A percentile compares a stretch with the other conserved stretches of the same genome.
phyloP scores from a whole-genome alignment of 2,113 vertebrate species.

The Puntigrus tetrazona region DNA sequence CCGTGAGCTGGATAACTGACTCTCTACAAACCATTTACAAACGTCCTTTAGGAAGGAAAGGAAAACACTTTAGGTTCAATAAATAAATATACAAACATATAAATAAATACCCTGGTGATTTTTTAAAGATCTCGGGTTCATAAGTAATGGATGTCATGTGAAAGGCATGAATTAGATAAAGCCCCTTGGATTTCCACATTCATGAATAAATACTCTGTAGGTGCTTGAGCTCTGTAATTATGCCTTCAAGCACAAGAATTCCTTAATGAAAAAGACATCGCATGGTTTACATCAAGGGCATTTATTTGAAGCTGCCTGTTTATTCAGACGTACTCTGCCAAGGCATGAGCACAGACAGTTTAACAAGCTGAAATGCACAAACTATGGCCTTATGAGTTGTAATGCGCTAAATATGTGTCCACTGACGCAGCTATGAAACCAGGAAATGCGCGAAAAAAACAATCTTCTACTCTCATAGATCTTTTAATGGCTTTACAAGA shows the following conservation, averaged over 20 bases:
- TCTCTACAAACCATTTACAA: not conserved
- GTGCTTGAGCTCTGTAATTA: slow-evolving; percentile 18
- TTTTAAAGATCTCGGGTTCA: not conserved
- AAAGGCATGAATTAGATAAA: not conserved
- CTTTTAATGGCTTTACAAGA: not conserved
- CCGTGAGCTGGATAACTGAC: not conserved
- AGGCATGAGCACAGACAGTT: not conserved
- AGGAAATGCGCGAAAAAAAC: not conserved
- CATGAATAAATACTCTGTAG: slow-evolving; percentile 20
- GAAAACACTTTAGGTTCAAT: not conserved
- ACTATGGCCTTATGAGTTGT: not conserved
- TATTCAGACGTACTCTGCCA: not conserved
- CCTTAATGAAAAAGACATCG: slow-evolving; percentile 10
- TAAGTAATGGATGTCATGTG: not conserved
- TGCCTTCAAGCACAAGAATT: slow-evolving; percentile 27
- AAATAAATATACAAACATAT: slow-evolving; percentile 1
- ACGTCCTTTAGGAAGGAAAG: not conserved
- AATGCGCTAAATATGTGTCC: not conserved
- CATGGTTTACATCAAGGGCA: not conserved
- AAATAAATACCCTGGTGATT: not conserved
- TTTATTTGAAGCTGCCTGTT: slow-evolving; percentile 26
- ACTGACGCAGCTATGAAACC: not conserved
- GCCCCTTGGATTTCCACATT: not conserved
- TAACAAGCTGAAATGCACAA: not conserved
- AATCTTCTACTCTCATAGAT: not conserved